Evolutionary conservation across 2,797 vertebrate genomes (phyloP).

Genomic region (Girardinus metallicus): DNA sequence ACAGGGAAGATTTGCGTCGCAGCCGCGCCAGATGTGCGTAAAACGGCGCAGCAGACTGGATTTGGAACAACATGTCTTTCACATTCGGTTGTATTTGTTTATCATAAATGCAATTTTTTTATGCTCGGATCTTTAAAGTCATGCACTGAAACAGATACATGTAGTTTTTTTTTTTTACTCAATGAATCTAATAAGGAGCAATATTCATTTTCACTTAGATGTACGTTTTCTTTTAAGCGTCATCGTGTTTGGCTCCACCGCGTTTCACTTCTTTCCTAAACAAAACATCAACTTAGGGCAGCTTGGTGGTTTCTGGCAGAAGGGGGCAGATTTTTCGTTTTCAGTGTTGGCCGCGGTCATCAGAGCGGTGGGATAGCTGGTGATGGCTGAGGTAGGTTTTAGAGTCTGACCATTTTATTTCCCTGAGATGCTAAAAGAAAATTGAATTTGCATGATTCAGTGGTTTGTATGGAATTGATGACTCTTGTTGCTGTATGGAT

Average conservation of each 20-base stretch:
- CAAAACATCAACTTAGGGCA: background rate
- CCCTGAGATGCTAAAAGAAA: background rate
- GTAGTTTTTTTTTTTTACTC: background rate
- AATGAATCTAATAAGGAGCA: background rate
- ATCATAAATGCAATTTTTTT: conserved; percentile 1
- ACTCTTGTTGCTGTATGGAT: background rate
- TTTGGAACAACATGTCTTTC: conserved; percentile 18
- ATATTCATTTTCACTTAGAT: background rate
- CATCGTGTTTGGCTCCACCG: background rate
- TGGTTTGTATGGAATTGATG: background rate
- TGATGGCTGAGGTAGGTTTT: background rate
- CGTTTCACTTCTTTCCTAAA: background rate
- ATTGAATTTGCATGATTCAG: background rate
- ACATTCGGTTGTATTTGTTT: conserved; percentile 1
- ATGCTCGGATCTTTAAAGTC: background rate
- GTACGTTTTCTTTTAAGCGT: background rate
- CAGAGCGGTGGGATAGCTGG: background rate
- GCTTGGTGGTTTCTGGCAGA: background rate
- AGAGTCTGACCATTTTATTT: background rate
- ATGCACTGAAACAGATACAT: background rate
- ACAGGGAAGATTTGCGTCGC: conserved; percentile 16
- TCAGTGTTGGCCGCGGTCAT: background rate
- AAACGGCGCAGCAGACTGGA: conserved; percentile 55
- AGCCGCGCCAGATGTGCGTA: conserved; percentile 55
- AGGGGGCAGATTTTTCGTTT: background rate